Evolutionary conservation across 2,113 vertebrate genomes (phyloP).

Genomic region (Nothoprocta pentlandii): DNA sequence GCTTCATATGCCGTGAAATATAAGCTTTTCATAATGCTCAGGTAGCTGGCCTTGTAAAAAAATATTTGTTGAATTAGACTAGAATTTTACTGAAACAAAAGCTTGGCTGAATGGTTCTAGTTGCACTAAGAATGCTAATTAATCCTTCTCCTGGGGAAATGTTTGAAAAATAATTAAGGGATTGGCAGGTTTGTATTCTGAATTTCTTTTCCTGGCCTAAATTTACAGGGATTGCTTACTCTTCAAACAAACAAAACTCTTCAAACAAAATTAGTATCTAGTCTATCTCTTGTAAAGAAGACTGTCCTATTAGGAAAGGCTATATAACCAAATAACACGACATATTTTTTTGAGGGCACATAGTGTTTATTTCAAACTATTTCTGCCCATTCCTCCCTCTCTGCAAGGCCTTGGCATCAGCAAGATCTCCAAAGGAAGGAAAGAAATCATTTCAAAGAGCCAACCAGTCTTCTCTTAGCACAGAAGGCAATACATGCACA

Average conservation of each 20-base stretch:
- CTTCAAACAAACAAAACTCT: not conserved
- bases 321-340: not conserved
- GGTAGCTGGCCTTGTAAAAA: not conserved
- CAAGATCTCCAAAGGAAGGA: not conserved
- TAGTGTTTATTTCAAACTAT: not conserved
- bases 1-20: not conserved
- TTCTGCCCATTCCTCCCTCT: not conserved
- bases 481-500: fast-evolving
- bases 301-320: not conserved
- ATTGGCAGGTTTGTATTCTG: not conserved
- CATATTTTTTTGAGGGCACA: not conserved
- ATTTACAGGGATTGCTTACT: not conserved
- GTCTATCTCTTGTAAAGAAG: not conserved
- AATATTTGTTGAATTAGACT: not conserved
- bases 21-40: not conserved
- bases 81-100: not conserved
- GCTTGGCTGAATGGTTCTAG: not conserved
- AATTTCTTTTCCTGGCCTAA: not conserved
- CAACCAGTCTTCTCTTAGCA: not conserved
- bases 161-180: not conserved
- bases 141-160: not conserved
- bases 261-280: not conserved
- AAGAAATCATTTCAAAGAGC: not conserved
- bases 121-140: not conserved
- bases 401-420: not conserved